Evolutionary conservation across 2,113 vertebrate genomes (phyloP).

Genomic region (Centropristis striata): DNA sequence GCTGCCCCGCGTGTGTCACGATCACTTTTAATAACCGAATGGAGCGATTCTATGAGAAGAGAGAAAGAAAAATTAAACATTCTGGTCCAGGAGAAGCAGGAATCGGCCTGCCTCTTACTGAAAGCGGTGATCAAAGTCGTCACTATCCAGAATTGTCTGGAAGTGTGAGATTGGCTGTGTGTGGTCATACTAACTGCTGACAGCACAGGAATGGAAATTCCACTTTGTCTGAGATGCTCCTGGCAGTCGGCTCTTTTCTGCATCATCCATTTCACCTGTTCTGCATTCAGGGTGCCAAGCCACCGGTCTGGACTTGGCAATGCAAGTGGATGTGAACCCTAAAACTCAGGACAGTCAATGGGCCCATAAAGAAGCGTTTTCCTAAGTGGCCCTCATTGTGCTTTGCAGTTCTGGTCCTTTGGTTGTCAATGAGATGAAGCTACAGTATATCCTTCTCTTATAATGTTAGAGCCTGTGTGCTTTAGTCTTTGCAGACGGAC

Average conservation of each 20-base stretch:
- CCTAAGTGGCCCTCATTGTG: constrained; percentile 11
- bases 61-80: neutral
- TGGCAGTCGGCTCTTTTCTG: constrained; percentile 44
- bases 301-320: constrained; percentile 39
- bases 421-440: neutral
- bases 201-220: constrained; percentile 28
- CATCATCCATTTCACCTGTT: constrained; percentile 52
- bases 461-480: neutral
- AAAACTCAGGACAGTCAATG: constrained; percentile 4
- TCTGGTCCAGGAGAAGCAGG: neutral
- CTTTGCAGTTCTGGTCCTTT: neutral
- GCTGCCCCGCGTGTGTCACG: neutral
- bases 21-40: neutral
- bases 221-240: constrained; percentile 59
- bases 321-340: neutral
- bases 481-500: neutral
- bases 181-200: constrained; percentile 49
- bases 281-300: constrained; percentile 23
- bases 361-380: constrained; percentile 12
- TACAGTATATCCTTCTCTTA: constrained; percentile 6
- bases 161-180: neutral
- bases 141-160: neutral
- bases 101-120: neutral
- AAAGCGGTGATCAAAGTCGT: neutral
- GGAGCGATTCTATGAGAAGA: too few species aligned